Evolutionary conservation across 2,888 invertebrate genomes (phyloP).

Genomic region (Oasisia sp.): DNA sequence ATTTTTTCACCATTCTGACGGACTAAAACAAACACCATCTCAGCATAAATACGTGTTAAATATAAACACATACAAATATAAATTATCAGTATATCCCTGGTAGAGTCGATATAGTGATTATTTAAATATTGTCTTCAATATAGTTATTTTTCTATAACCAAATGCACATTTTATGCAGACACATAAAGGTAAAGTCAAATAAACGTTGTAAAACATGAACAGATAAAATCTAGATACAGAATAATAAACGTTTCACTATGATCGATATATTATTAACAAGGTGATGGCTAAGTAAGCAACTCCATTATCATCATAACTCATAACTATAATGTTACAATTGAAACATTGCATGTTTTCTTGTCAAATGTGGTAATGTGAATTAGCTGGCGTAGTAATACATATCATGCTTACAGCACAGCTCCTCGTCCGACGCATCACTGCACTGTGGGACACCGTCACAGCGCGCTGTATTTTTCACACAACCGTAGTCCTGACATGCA

Average conservation of each 20-base stretch:
- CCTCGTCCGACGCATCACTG: constrained; percentile 37
- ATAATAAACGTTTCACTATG: too few species aligned
- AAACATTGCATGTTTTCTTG: constrained; percentile 22
- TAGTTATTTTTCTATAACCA: not conserved
- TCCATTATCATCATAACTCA: too few species aligned
- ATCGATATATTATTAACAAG: too few species aligned
- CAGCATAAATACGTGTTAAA: not conserved
- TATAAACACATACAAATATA: not conserved
- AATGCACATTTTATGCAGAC: not conserved
- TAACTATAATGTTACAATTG: not conserved
- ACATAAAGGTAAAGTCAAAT: too few species aligned
- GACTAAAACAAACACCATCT: not conserved
- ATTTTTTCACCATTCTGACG: not conserved
- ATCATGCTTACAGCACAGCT: constrained; percentile 35
- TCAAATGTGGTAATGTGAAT: not conserved
- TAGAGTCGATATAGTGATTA: not conserved
- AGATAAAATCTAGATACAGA: too few species aligned
- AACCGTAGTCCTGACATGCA: constrained; percentile 52
- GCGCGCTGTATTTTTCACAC: constrained; percentile 40
- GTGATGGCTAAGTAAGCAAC: too few species aligned
- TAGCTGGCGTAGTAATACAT: not conserved
- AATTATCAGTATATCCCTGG: too few species aligned
- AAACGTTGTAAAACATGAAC: too few species aligned
- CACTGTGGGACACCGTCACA: constrained; percentile 40
- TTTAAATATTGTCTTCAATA: not conserved